These are phyloP conservation scores for Miltochrista miniata DNA, from an alignment of 2,888 invertebrate species.

Conservation along the genomic window DNA sequence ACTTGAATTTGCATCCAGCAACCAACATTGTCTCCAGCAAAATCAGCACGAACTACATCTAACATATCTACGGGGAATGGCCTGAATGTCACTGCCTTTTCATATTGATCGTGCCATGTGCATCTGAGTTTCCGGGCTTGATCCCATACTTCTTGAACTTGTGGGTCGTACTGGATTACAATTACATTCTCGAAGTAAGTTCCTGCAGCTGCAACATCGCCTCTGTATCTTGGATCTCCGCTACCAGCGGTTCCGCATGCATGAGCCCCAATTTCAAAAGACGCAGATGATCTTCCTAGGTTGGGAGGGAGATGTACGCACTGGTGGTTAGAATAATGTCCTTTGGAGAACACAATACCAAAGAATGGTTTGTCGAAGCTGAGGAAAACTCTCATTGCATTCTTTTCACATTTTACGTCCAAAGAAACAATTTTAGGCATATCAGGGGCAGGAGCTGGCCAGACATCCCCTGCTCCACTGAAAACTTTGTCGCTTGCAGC, in stretches of 20 bases:
- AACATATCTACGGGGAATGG: constrained; percentile 98
- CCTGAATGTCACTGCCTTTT: constrained; percentile 96
- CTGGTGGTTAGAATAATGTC: constrained; percentile 96
- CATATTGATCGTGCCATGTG: constrained; percentile 98
- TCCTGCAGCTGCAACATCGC: constrained; percentile 94
- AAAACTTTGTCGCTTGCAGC: constrained; percentile 85
- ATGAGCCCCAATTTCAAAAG: constrained; percentile 95
- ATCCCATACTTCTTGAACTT: constrained; percentile 98
- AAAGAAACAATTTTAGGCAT: constrained; percentile 97
- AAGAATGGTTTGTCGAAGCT: constrained; percentile 97
- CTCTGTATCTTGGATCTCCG: constrained; percentile 95
- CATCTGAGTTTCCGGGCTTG: constrained; percentile 95
- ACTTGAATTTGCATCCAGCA: constrained; percentile 99
- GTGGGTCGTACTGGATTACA: constrained; percentile 96
- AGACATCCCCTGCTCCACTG: constrained; percentile 88
- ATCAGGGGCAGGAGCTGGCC: constrained; percentile 93
- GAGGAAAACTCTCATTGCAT: constrained; percentile 96
- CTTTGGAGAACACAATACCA: constrained; percentile 97
- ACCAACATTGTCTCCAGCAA: constrained; percentile 97
- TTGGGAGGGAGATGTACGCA: constrained; percentile 96
- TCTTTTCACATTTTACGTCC: constrained; percentile 97
- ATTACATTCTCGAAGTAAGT: constrained; percentile 97
- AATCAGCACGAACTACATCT: constrained; percentile 96
- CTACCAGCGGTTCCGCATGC: constrained; percentile 96
- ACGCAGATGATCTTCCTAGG: constrained; percentile 92